phyloP scores from a whole-genome alignment of 2,113 vertebrate genomes.

The Oxyura jamaicensis region DNA sequence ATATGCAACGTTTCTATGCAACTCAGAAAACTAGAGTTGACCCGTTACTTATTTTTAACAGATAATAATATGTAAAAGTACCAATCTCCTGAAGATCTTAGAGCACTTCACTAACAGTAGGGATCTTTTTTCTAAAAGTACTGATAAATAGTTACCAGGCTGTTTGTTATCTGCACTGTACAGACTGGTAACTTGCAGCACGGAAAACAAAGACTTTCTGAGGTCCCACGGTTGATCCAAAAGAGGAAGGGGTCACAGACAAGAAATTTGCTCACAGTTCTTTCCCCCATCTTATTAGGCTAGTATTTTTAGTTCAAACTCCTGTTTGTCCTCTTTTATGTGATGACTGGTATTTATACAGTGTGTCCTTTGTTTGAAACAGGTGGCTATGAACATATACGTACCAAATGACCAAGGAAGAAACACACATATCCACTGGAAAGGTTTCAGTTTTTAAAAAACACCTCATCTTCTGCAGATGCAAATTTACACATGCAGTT shows the following conservation, averaged over 20 bases:
- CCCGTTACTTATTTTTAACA: neutral
- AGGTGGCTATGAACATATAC: neutral
- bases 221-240: neutral
- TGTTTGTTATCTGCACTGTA: neutral
- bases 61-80: neutral
- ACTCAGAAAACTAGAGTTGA: neutral
- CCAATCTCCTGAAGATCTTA: neutral
- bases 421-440: neutral
- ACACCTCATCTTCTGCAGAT: neutral
- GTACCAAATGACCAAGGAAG: neutral
- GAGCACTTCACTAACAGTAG: neutral
- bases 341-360: neutral
- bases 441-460: neutral
- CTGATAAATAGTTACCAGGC: neutral
- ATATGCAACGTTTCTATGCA: neutral
- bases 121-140: neutral
- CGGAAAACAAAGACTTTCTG: neutral
- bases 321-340: neutral
- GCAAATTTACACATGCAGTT: conserved; percentile 37
- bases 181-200: neutral
- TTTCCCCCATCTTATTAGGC: neutral
- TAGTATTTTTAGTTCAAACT: neutral
- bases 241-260: neutral
- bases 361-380: neutral
- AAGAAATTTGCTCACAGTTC: neutral